Percentiles rank a stretch among this genome's conserved stretches.
Evolutionary conservation across 2,888 invertebrate species (phyloP).

Genomic region (Argyra leucocephala): DNA sequence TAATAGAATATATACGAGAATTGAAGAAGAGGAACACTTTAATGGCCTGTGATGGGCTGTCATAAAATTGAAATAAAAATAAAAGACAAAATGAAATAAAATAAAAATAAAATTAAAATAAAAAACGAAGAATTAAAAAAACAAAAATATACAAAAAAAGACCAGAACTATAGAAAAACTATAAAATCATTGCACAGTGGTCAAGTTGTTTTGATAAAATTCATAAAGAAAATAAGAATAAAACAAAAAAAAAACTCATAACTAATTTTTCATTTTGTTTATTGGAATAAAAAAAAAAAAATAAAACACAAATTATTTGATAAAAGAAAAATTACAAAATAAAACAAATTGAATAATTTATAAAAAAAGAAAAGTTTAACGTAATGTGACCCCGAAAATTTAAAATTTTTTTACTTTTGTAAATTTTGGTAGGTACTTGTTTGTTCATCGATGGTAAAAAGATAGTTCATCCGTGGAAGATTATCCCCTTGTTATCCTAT

Average conservation of each 20-base stretch:
- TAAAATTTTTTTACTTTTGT: no score
- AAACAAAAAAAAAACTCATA: background rate
- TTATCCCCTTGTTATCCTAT: no score
- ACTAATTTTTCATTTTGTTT: background rate
- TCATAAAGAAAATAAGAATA: background rate
- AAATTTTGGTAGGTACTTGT: no score
- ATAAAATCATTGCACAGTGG: slow-evolving; percentile 1
- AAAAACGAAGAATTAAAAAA: background rate
- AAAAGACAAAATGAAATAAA: no score
- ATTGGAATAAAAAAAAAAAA: background rate
- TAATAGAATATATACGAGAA: background rate
- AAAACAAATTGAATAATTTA: background rate
- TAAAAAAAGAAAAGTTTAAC: background rate
- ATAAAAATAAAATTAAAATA: background rate
- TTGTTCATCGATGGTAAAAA: no score
- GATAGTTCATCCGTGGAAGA: no score
- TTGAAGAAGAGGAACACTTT: background rate
- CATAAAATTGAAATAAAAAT: background rate
- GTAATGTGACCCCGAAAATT: background rate
- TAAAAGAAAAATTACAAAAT: background rate
- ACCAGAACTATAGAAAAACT: background rate
- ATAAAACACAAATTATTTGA: background rate
- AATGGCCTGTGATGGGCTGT: background rate
- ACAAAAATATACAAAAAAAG: background rate
- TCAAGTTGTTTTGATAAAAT: background rate